Evolutionary conservation across 2,797 vertebrate species (phyloP).

Genomic region (Presbytis comata): DNA sequence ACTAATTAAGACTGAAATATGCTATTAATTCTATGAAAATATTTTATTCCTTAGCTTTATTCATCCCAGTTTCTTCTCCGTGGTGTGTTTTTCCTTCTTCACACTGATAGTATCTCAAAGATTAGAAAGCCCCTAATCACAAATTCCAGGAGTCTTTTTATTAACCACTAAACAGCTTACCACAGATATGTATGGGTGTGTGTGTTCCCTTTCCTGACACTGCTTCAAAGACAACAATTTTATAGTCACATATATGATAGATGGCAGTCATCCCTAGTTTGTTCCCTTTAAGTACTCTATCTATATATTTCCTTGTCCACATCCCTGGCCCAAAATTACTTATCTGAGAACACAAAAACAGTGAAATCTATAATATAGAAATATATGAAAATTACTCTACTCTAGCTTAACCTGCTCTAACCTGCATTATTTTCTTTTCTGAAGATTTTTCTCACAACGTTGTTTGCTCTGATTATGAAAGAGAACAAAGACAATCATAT

Average conservation of each 20-base stretch:
- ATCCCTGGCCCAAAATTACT: constrained; percentile 2
- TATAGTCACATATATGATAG: neutral
- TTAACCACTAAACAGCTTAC: constrained; percentile 11
- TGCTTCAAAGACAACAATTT: neutral
- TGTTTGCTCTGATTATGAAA: constrained; percentile 48
- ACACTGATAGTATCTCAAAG: neutral
- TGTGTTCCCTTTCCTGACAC: neutral
- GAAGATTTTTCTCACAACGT: neutral
- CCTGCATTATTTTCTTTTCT: neutral
- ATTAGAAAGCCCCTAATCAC: neutral
- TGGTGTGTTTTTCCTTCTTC: constrained; percentile 18
- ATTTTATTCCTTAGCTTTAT: constrained; percentile 9
- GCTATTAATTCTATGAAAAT: constrained; percentile 8
- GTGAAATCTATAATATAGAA: constrained; percentile 19
- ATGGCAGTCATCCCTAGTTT: neutral
- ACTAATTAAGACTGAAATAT: constrained; percentile 31
- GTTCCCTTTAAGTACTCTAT: constrained; percentile 26
- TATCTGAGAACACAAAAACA: constrained; percentile 14
- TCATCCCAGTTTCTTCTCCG: neutral
- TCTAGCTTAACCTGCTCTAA: neutral
- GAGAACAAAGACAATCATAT: constrained; percentile 17
- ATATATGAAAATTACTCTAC: neutral
- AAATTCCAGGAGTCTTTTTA: constrained; percentile 32
- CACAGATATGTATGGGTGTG: neutral
- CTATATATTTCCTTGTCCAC: neutral